Evolutionary conservation across 2,888 invertebrate species (phyloP), one percentile per base, ranked within the genome.

Genomic region (Dorcus parallelipipedus): DNA sequence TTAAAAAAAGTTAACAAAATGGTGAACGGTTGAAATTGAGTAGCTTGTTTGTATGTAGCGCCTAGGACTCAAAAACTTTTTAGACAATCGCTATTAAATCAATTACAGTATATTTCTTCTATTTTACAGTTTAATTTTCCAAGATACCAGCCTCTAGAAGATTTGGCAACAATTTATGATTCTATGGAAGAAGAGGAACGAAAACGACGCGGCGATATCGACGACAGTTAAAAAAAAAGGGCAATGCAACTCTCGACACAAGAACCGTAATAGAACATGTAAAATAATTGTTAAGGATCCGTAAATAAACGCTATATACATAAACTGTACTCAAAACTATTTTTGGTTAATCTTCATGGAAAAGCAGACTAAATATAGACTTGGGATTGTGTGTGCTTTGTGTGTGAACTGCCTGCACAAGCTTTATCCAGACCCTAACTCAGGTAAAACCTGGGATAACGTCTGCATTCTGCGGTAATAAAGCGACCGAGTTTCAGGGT

Each of bases 131-230:
- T 33, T 7, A 33, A 7, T 33, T 33, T 33, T 33, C 26, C 26
- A 5, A 33, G 7, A 6, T 76, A 68, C 61, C 64, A 68, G 51
- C 71, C 72, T 14, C 64, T 73, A 47, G 65, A 64, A 41, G 71
- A 74, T 51, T 61, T 76, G 49, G 69, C 72, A 43, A 54, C 67
- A 8, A 54, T 69, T n/a, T 75, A 74, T 53, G 65, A 70, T 57
- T 69, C 69, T 9, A 76, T 76, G 74, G 47, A 51, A 20, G 51
- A 60, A 38, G 48, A 57, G 14, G 60, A 60, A 49, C 38, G 38
- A 1, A 41, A 59, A 61, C 41, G 5, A 43, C 49, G 63, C 45
- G 53, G 57, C 51, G 20, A 56, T 26, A 52, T 45, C 60, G 42
- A 52, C 38, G 49, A 53, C 48, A 54, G 50, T 43, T 41, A 48